These are phyloP conservation scores for Ophion ventricosus DNA, from an alignment of 2,888 invertebrate genomes.

Conservation along the genomic window DNA sequence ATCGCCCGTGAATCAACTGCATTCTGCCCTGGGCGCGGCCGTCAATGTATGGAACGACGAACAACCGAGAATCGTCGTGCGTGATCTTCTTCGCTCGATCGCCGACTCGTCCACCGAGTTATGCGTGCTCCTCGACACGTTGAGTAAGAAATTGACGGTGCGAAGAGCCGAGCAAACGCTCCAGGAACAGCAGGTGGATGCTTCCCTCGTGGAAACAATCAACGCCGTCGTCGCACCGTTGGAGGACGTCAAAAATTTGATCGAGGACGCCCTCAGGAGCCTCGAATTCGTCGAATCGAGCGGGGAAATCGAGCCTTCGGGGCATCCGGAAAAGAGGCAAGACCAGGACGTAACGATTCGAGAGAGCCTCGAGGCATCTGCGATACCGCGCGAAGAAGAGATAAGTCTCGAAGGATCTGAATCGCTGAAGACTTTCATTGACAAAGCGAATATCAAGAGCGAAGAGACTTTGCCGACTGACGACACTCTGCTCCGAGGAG, in stretches of 20 bases:
- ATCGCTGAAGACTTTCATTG: conserved; percentile 14
- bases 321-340: background rate
- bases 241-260: conserved; percentile 73
- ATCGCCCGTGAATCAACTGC: conserved; percentile 78
- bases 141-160: conserved; percentile 73
- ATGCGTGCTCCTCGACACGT: conserved; percentile 70
- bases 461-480: conserved; percentile 41
- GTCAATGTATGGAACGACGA: conserved; percentile 70
- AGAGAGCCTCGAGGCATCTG: conserved; percentile 71
- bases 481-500: conserved; percentile 4
- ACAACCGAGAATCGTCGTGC: conserved; percentile 51
- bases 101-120: conserved; percentile 73
- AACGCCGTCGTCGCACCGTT: conserved; percentile 76
- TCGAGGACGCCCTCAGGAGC: conserved; percentile 60
- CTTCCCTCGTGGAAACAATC: conserved; percentile 78
- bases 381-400: conserved; percentile 80
- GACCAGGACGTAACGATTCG: conserved; percentile 44
- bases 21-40: conserved; percentile 71
- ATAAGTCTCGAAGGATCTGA: conserved; percentile 23
- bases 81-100: conserved; percentile 71
- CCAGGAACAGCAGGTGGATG: conserved; percentile 70
- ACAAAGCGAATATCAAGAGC: conserved; percentile 1
- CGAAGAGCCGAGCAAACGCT: conserved; percentile 68
- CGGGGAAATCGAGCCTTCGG: background rate
- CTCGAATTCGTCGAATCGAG: conserved; percentile 34